Evolutionary conservation across 1,140 invertebrate species (phyloP).

Genomic region (Rhopalosiphum padi): DNA sequence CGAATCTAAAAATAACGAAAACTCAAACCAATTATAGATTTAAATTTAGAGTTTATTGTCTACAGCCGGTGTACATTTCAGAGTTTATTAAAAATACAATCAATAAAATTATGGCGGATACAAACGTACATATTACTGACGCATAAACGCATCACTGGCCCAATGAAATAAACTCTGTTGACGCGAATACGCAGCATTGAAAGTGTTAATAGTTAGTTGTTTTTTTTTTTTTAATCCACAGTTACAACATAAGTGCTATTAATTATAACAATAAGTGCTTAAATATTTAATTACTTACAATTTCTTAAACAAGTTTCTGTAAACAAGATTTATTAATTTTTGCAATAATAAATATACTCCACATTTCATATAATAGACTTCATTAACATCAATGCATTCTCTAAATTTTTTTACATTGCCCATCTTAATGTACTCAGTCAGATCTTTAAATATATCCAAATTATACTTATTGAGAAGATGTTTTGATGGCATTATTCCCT

Average conservation of each 20-base stretch:
- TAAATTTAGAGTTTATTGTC: no score
- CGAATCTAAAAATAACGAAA: no score
- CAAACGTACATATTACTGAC: no score
- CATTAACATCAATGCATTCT: constrained; percentile 83
- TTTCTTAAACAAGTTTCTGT: constrained; percentile 96
- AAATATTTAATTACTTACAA: constrained; percentile 69
- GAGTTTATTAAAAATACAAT: no score
- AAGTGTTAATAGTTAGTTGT: no score
- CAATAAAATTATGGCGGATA: no score
- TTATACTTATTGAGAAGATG: constrained; percentile 87
- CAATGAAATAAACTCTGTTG: no score
- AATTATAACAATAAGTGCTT: background rate
- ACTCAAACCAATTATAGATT: no score
- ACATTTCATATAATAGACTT: constrained; percentile 91
- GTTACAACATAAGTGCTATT: background rate
- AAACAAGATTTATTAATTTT: constrained; percentile 93
- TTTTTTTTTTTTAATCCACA: background rate
- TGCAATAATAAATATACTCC: constrained; percentile 97
- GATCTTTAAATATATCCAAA: constrained; percentile 86
- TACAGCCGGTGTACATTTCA: no score
- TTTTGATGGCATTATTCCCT: constrained; percentile 85
- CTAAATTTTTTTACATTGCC: constrained; percentile 89
- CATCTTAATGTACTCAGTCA: constrained; percentile 85
- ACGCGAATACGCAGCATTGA: no score
- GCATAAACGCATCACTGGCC: no score